Evolutionary conservation across 2,113 vertebrate genomes (phyloP).

Genomic region (Maccullochella peelii): DNA sequence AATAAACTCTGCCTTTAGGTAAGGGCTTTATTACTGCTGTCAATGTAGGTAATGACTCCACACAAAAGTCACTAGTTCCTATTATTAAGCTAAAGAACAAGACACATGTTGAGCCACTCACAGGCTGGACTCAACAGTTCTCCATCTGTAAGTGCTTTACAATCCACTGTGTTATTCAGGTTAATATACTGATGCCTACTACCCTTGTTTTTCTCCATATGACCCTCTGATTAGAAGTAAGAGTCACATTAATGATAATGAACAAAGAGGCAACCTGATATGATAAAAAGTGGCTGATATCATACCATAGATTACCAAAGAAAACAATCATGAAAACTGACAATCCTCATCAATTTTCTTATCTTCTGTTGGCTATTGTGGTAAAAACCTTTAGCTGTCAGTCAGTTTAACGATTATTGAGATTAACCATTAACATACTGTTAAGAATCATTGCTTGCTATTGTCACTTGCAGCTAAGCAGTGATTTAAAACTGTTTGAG

Average conservation of each 20-base stretch:
- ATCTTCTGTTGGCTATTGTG: not conserved
- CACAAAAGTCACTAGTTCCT: not conserved
- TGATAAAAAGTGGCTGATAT: not conserved
- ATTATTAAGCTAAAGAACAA: not conserved
- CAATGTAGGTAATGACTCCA: conserved; percentile 16
- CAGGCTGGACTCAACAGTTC: not conserved
- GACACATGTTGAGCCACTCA: conserved; percentile 27
- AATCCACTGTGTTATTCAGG: not conserved
- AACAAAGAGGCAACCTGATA: not conserved
- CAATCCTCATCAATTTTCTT: not conserved
- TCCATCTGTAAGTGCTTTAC: not conserved
- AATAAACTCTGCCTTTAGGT: not conserved
- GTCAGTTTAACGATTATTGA: not conserved
- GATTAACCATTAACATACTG: not conserved
- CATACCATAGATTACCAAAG: not conserved
- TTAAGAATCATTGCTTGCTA: not conserved
- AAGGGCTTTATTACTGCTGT: not conserved
- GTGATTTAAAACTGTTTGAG: not conserved
- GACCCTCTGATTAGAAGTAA: not conserved
- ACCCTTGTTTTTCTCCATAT: not conserved
- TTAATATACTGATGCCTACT: not conserved
- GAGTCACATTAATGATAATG: not conserved
- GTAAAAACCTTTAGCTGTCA: not conserved
- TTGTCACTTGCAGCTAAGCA: not conserved
- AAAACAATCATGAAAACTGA: not conserved